These are phyloP conservation scores for Nycticebus coucang DNA, from an alignment of 2,113 vertebrate species.

Conservation along the genomic window DNA sequence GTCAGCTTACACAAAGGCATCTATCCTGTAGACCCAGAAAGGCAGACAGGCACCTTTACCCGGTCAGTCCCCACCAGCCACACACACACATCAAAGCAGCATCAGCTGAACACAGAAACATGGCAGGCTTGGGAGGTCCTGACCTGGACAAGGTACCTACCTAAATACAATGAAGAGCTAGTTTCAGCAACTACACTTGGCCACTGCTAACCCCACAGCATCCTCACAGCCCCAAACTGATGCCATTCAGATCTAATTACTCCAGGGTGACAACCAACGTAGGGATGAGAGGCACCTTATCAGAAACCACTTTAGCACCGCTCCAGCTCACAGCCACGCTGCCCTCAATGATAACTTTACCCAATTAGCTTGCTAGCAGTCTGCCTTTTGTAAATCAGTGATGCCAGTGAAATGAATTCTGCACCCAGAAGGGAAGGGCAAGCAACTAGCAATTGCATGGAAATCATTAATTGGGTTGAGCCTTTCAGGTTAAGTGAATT, in stretches of 20 bases:
- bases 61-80: background rate
- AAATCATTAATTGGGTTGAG: conserved; percentile 65
- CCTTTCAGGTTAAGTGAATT: conserved; percentile 67
- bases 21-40: background rate
- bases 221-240: background rate
- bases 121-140: background rate
- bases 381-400: conserved; percentile 60
- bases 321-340: background rate
- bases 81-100: background rate
- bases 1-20: background rate
- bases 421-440: conserved; percentile 61
- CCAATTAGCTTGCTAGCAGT: conserved; percentile 62
- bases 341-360: conserved; percentile 57
- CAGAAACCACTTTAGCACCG: background rate
- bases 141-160: background rate
- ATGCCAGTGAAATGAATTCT: conserved; percentile 51
- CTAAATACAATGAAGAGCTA: background rate
- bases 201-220: background rate
- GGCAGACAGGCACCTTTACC: background rate
- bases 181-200: background rate
- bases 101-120: background rate
- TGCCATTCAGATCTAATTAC: conserved; percentile 21
- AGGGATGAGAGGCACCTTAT: background rate
- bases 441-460: conserved; percentile 7
- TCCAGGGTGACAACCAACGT: background rate